These are phyloP conservation scores for Cryptosula pallasiana DNA, from an alignment of 2,888 invertebrate species.

Conservation along the genomic window DNA sequence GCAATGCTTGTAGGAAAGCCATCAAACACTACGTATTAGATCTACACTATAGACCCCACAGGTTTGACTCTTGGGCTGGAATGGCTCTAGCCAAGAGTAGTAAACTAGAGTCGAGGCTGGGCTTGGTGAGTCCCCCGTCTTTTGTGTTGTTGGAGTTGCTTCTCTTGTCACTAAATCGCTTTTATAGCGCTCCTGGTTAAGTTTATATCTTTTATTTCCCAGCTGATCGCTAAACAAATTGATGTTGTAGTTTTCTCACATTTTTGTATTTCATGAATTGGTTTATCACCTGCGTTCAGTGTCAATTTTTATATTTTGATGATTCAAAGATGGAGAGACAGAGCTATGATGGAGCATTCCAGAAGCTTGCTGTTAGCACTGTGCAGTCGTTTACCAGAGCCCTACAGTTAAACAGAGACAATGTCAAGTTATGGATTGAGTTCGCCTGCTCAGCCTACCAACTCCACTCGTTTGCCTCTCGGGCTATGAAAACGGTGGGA, in stretches of 20 bases:
- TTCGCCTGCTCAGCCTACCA: conserved; percentile 84
- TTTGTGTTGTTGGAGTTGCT: too few species aligned
- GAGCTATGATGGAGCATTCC: conserved; percentile 18
- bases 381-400: conserved; percentile 77
- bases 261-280: too few species aligned
- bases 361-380: conserved; percentile 57
- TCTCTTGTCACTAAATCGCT: too few species aligned
- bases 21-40: conserved; percentile 78
- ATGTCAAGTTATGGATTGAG: conserved; percentile 76
- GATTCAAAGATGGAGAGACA: conserved; percentile 26
- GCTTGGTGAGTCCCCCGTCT: conserved; percentile 59
- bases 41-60: conserved; percentile 68
- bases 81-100: conserved; percentile 66
- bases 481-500: conserved; percentile 72
- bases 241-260: too few species aligned
- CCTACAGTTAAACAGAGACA: conserved; percentile 65
- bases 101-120: conserved; percentile 73
- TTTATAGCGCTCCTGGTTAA: too few species aligned
- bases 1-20: too few species aligned
- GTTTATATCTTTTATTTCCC: too few species aligned
- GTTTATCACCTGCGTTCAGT: too few species aligned
- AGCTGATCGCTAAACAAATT: too few species aligned
- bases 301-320: too few species aligned
- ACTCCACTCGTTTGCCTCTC: conserved; percentile 82
- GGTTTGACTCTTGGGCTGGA: conserved; percentile 89